Evolutionary conservation across 2,113 vertebrate genomes (phyloP).

Genomic region (Corvus cornix): DNA sequence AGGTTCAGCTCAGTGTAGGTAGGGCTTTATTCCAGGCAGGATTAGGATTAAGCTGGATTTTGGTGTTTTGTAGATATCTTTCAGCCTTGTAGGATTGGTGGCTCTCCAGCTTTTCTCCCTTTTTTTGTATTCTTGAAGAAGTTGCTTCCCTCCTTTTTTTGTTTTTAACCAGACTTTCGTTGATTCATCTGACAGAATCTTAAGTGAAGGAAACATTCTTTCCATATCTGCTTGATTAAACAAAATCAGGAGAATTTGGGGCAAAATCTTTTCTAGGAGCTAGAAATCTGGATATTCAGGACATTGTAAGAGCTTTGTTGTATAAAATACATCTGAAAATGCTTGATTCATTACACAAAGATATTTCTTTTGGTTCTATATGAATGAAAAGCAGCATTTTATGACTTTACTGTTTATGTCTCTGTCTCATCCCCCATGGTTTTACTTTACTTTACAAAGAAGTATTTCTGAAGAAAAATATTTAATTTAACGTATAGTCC

Average conservation of each 20-base stretch:
- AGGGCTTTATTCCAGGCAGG: neutral
- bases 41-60: neutral
- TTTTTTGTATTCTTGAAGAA: neutral
- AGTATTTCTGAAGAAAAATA: neutral
- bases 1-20: fast-evolving
- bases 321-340: neutral
- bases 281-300: neutral
- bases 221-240: neutral
- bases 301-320: neutral
- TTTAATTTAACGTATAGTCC: neutral
- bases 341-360: neutral
- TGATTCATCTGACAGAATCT: neutral
- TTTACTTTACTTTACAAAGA: neutral
- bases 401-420: neutral
- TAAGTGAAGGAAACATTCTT: neutral
- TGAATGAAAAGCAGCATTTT: neutral
- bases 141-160: neutral
- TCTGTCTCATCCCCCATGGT: fast-evolving
- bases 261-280: neutral
- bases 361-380: neutral
- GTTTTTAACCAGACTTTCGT: neutral
- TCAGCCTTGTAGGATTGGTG: neutral
- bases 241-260: neutral
- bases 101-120: neutral
- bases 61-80: fast-evolving